Conservation (phyloP, 2,113 vertebrate genomes). For the Arvicanthis niloticus region DNA sequence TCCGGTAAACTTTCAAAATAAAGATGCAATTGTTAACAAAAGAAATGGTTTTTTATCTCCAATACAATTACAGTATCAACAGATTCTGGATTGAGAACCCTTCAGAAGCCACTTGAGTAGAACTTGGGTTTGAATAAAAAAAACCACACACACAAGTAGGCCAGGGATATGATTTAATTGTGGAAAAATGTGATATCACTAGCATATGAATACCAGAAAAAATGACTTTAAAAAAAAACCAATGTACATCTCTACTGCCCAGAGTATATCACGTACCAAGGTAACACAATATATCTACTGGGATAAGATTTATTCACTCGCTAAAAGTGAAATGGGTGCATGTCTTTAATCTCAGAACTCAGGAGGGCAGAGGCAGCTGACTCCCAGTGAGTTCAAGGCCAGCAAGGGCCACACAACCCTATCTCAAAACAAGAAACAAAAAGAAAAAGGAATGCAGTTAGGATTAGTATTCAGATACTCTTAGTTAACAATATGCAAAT, state of each 20-base stretch:
- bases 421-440: background rate
- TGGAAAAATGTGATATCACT: background rate
- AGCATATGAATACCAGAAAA: background rate
- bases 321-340: background rate
- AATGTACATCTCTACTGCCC: background rate
- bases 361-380: background rate
- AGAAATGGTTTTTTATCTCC: background rate
- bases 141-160: background rate
- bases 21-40: background rate
- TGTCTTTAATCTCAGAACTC: background rate
- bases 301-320: background rate
- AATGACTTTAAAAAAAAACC: background rate
- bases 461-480: background rate
- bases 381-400: background rate
- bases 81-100: background rate
- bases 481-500: background rate
- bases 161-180: background rate
- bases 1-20: background rate
- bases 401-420: background rate
- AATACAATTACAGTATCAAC: background rate
- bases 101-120: background rate
- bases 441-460: background rate
- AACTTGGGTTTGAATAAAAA: background rate
- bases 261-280: background rate
- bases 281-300: slow-evolving; percentile 17